phyloP scores from a whole-genome alignment of 1,140 invertebrate genomes.

The Drosophila grimshawi region DNA sequence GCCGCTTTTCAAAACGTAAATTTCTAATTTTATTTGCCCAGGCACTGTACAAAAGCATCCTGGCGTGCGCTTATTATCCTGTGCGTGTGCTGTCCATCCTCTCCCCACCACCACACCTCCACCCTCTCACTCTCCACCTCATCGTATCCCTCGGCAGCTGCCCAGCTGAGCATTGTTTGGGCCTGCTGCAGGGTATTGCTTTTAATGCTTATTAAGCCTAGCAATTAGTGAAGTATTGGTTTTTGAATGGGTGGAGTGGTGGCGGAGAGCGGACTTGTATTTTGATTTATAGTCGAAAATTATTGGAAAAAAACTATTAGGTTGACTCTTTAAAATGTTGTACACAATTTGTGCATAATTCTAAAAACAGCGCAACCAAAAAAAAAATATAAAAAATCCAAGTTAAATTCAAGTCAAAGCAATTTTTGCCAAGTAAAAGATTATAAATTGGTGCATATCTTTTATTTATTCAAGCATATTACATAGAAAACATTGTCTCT shows the following conservation, averaged over 20 bases:
- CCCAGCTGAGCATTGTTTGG: conserved; percentile 70
- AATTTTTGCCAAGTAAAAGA: too few species aligned
- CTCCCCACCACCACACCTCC: background rate
- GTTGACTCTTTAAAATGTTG: conserved; percentile 33
- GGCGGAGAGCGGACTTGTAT: conserved; percentile 12
- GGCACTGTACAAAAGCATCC: conserved; percentile 75
- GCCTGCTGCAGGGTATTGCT: conserved; percentile 73
- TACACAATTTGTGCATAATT: conserved; percentile 14
- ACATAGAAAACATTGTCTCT: too few species aligned
- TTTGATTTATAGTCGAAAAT: conserved; percentile 67
- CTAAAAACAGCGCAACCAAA: background rate
- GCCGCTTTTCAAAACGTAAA: conserved; percentile 75
- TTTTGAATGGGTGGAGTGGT: conserved; percentile 59
- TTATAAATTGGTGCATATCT: too few species aligned
- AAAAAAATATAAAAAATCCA: background rate
- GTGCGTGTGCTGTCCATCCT: conserved; percentile 55
- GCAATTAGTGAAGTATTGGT: conserved; percentile 80
- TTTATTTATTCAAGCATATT: too few species aligned
- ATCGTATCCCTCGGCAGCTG: background rate
- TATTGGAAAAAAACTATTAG: conserved; percentile 40
- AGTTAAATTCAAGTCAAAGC: too few species aligned
- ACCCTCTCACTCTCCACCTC: conserved; percentile 14
- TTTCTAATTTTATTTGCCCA: conserved; percentile 80
- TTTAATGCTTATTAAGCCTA: conserved; percentile 80
- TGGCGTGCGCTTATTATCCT: conserved; percentile 80